Base-by-base conservation (phyloP, 2,113 vertebrate genomes). In the Australoheros scitulus region DNA sequence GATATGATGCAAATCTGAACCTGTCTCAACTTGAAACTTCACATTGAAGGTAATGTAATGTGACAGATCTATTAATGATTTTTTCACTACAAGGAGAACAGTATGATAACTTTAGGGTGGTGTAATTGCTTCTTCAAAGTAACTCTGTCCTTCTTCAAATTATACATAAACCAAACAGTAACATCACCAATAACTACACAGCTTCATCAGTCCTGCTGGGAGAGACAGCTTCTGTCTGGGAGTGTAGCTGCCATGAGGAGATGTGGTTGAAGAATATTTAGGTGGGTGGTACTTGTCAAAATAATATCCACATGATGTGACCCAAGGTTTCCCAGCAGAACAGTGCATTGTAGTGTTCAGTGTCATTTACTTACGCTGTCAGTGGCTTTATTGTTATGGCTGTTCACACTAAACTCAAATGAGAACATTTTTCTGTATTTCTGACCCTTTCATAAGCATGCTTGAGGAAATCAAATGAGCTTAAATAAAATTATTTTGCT, bases 1-100 rank as follows among this genome's bases (percentile, higher is more conserved):
- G 41, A 74, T 59, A 8, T 55, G 57, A 41, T 90, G 77, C 1
- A 57, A 77, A 43, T 72, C 57, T 77, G 20, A 68, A 68, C 75
- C 41, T 22, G 47, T 83, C 57, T 22, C 38, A 86, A 83, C 43
- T 81, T 61, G 64, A 77, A 77, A 61, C 24, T 29, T 79, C 56
- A 1, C 3, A 79, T 20, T 79, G 56, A 82, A 68, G 26, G n/a
- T 63, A 36, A 36, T 26, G 43, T 72, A 52, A 36, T 34, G 29
- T 36, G 32, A 61, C 17, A 36, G 17, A 36, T 36, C 29, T 34
- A 18, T 34, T 34, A 61, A 72, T 72, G 26, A 72, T 55, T 72
- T 20, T 34, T 72, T 55, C 6, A 55, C 47, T 34, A 72, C 9
- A 34, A 72, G n/a, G 47, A n/a, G 47, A 55, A 55, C 47, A 55